Conservation (phyloP, 2,113 vertebrate species). For the Notiomystis cincta region DNA sequence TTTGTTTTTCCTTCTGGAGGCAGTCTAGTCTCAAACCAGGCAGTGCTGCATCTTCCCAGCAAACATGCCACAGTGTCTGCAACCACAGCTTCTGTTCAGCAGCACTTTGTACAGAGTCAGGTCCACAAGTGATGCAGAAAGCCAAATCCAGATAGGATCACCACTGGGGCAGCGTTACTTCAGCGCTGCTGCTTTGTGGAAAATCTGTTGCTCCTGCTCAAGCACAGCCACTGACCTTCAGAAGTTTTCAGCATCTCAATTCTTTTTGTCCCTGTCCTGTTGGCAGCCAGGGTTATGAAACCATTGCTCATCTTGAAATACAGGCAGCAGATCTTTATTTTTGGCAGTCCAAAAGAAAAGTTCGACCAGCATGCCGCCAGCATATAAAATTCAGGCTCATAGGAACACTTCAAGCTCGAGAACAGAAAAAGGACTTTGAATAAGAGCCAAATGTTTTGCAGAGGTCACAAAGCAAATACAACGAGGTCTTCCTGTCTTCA, state of each 20-base stretch:
- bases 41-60: background rate
- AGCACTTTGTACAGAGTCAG: background rate
- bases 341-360: slow-evolving; percentile 7
- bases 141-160: rapidly evolving
- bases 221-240: background rate
- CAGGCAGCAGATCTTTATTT: slow-evolving; percentile 17
- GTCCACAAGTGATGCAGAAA: rapidly evolving
- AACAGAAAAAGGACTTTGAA: slow-evolving; percentile 1
- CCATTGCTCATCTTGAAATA: background rate
- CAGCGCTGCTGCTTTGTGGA: background rate
- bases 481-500: background rate
- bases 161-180: rapidly evolving
- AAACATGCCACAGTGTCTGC: rapidly evolving
- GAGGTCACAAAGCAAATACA: slow-evolving; percentile 36
- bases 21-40: background rate
- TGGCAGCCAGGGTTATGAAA: slow-evolving; percentile 22
- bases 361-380: background rate
- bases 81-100: background rate
- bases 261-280: background rate
- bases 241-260: background rate
- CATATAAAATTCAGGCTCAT: background rate
- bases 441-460: background rate
- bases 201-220: background rate
- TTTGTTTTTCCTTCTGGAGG: background rate
- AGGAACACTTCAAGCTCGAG: background rate